Conservation (phyloP, 92 coral and sea anemone species). For the Parazoanthus darwini region DNA sequence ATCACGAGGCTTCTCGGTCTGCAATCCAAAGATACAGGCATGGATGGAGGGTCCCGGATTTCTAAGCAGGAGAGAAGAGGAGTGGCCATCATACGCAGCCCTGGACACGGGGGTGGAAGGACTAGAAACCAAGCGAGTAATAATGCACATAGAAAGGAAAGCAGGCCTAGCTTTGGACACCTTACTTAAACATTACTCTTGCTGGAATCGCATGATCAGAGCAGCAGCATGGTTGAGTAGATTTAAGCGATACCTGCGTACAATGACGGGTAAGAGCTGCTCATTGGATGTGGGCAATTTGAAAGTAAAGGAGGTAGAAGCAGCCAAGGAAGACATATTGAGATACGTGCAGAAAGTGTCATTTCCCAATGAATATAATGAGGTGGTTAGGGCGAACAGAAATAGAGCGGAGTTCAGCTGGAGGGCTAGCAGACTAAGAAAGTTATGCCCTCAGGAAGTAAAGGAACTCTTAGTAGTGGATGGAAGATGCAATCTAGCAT, state of each 20-base stretch:
- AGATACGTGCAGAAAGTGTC: not conserved
- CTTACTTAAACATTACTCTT: too few species aligned
- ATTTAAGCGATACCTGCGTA: not conserved
- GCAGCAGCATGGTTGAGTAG: too few species aligned
- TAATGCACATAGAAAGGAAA: not conserved
- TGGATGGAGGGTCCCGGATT: not conserved
- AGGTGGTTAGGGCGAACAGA: not conserved
- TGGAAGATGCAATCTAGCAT: not conserved
- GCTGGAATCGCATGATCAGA: not conserved
- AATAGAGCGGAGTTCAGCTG: not conserved
- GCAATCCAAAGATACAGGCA: not conserved
- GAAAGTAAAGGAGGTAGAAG: too few species aligned
- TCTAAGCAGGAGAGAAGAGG: not conserved
- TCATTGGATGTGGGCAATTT: not conserved
- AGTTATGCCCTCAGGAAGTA: not conserved
- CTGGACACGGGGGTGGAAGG: not conserved
- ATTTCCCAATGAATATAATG: not conserved
- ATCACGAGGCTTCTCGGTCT: not conserved
- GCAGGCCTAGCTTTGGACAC: not conserved
- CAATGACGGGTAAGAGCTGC: not conserved
- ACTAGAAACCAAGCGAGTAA: too few species aligned
- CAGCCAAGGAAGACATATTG: not conserved
- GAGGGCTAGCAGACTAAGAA: not conserved
- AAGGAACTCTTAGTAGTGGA: not conserved
- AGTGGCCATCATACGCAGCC: not conserved